Conservation (phyloP, 2,888 invertebrate genomes). For the Neria commutata region DNA sequence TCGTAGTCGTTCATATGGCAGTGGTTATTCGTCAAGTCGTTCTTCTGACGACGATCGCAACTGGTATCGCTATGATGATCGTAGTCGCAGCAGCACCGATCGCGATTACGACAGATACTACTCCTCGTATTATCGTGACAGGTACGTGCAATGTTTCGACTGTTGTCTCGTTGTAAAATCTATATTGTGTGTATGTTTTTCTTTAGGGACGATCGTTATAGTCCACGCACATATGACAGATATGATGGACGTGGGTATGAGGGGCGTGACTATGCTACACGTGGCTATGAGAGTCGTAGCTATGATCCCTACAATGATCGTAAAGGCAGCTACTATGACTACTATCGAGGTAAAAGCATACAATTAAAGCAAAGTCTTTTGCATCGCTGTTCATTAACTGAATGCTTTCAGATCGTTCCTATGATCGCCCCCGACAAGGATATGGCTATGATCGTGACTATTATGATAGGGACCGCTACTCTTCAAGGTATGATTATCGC, state of each 20-base stretch:
- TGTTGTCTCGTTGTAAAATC: no score
- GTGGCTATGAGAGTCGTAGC: slow-evolving; percentile 39
- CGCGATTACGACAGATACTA: slow-evolving; percentile 49
- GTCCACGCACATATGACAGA: slow-evolving; percentile 37
- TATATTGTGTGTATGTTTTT: not conserved
- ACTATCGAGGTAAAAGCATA: slow-evolving; percentile 35
- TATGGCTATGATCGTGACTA: slow-evolving; percentile 53
- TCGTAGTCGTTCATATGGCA: slow-evolving; percentile 26
- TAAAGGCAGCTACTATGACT: slow-evolving; percentile 44
- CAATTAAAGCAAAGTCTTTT: not conserved
- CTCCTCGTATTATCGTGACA: slow-evolving; percentile 30
- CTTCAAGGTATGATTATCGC: slow-evolving; percentile 58
- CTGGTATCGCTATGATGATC: slow-evolving; percentile 54
- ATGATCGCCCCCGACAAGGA: slow-evolving; percentile 48
- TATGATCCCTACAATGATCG: slow-evolving; percentile 31
- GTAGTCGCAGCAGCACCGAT: slow-evolving; percentile 37
- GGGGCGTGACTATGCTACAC: slow-evolving; percentile 31
- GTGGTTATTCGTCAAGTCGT: slow-evolving; percentile 34
- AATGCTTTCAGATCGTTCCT: slow-evolving; percentile 53
- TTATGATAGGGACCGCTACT: slow-evolving; percentile 58
- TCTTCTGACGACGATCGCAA: slow-evolving; percentile 41
- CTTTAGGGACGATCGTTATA: slow-evolving; percentile 50
- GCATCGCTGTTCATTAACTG: no score
- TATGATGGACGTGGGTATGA: slow-evolving; percentile 24
- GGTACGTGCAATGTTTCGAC: slow-evolving; percentile 21